Percentiles rank a stretch among this genome's conserved stretches.
Conservation (phyloP, 2,888 invertebrate species). For the Drosophila dives region DNA sequence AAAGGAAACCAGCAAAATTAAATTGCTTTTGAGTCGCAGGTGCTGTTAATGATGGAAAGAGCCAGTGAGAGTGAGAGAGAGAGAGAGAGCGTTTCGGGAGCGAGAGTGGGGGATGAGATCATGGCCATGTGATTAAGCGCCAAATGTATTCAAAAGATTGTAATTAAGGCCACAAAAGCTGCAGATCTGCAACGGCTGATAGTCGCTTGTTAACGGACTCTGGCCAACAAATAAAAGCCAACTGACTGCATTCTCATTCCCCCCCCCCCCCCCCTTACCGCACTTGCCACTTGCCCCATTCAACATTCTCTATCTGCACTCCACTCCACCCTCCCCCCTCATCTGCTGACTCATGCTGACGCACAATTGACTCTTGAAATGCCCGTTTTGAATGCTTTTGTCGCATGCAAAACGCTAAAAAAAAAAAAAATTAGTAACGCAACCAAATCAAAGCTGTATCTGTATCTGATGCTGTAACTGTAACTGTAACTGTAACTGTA, state of each 20-base stretch:
- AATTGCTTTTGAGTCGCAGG: slow-evolving; percentile 51
- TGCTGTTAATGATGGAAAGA: slow-evolving; percentile 27
- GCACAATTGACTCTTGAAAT: slow-evolving; percentile 68
- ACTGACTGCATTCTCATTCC: slow-evolving; percentile 46
- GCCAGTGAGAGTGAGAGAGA: slow-evolving; percentile 9
- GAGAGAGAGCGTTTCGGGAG: slow-evolving; percentile 10
- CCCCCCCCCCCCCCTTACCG: background rate
- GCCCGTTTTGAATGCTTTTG: slow-evolving; percentile 56
- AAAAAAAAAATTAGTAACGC: slow-evolving; percentile 67
- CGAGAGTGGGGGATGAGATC: slow-evolving; percentile 50
- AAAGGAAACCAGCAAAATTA: slow-evolving; percentile 23
- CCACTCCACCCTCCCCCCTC: background rate
- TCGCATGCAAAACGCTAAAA: slow-evolving; percentile 72
- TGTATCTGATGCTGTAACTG: slow-evolving; percentile 31
- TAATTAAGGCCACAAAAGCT: slow-evolving; percentile 80
- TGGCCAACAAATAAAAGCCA: slow-evolving; percentile 13
- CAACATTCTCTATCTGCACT: background rate
- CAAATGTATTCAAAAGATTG: slow-evolving; percentile 81
- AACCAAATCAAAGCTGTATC: slow-evolving; percentile 40
- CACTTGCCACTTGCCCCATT: background rate
- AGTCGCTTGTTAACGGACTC: slow-evolving; percentile 69
- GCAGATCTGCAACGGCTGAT: slow-evolving; percentile 75
- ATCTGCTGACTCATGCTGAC: slow-evolving; percentile 73
- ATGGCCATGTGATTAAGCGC: slow-evolving; percentile 79
- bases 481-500: slow-evolving; percentile 23